These are phyloP conservation scores for Idaea aversata DNA, from an alignment of 2,888 invertebrate genomes.

Conservation along the genomic window DNA sequence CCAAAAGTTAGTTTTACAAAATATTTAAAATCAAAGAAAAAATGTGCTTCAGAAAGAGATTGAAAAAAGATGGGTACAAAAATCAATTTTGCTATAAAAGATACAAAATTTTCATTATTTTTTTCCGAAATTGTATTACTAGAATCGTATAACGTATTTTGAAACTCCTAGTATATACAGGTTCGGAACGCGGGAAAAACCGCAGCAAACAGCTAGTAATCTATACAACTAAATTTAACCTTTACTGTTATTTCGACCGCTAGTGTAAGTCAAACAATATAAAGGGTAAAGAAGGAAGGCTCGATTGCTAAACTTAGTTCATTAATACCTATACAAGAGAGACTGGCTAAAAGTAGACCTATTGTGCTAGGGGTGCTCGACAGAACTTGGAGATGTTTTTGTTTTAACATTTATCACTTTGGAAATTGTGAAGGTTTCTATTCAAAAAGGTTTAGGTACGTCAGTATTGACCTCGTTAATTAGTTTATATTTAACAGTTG, in stretches of 20 bases:
- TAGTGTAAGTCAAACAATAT: constrained; percentile 50
- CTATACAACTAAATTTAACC: not conserved
- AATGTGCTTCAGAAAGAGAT: no score
- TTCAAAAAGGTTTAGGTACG: not conserved
- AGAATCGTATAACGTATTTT: no score
- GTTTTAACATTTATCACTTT: not conserved
- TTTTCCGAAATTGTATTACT: no score
- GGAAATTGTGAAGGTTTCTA: not conserved
- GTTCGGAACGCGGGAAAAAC: not conserved
- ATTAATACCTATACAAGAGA: constrained; percentile 47
- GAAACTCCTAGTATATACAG: no score
- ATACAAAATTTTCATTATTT: no score
- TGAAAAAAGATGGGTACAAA: not conserved
- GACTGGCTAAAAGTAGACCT: constrained; percentile 35
- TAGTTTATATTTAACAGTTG: no score
- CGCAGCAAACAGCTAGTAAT: not conserved
- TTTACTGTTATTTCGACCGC: not conserved
- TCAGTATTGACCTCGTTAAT: no score
- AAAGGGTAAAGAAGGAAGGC: constrained; percentile 36
- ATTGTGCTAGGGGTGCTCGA: constrained; percentile 7
- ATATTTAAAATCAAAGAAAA: no score
- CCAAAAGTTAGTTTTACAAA: no score
- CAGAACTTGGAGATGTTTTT: not conserved
- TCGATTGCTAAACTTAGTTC: constrained; percentile 61
- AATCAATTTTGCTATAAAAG: not conserved